Evolutionary conservation across 2,113 vertebrate genomes (phyloP).

Genomic region (Puma concolor): DNA sequence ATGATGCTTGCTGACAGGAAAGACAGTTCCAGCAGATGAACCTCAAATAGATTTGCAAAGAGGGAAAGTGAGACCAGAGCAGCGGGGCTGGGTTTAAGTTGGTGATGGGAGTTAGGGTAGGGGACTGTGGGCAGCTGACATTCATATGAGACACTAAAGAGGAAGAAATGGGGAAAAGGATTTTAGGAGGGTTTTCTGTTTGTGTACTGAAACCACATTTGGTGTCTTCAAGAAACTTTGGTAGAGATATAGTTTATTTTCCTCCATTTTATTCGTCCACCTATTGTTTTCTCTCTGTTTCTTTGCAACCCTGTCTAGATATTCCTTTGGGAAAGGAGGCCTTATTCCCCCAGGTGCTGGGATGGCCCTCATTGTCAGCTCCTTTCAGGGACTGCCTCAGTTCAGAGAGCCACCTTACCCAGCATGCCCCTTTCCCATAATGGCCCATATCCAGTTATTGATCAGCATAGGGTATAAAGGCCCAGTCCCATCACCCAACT

Average conservation of each 20-base stretch:
- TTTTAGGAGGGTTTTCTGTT: neutral
- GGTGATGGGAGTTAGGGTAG: neutral
- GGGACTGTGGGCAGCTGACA: neutral
- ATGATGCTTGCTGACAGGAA: neutral
- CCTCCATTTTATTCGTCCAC: neutral
- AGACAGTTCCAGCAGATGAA: neutral
- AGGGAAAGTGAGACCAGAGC: neutral
- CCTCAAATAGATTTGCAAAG: neutral
- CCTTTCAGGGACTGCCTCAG: neutral
- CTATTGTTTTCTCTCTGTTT: neutral
- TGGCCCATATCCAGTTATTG: too few species aligned
- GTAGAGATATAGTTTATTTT: neutral
- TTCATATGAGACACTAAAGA: neutral
- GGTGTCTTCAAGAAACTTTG: neutral
- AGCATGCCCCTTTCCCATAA: neutral
- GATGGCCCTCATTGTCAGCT: neutral
- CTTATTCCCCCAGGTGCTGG: neutral
- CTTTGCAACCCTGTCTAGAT: neutral
- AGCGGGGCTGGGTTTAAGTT: neutral
- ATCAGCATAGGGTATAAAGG: neutral
- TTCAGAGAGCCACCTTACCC: neutral
- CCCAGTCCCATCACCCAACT: neutral
- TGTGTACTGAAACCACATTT: neutral
- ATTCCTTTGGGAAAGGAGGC: neutral
- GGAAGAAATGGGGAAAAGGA: neutral